Evolutionary conservation across 2,113 vertebrate species (phyloP).

Genomic region (Austrofundulus limnaeus): DNA sequence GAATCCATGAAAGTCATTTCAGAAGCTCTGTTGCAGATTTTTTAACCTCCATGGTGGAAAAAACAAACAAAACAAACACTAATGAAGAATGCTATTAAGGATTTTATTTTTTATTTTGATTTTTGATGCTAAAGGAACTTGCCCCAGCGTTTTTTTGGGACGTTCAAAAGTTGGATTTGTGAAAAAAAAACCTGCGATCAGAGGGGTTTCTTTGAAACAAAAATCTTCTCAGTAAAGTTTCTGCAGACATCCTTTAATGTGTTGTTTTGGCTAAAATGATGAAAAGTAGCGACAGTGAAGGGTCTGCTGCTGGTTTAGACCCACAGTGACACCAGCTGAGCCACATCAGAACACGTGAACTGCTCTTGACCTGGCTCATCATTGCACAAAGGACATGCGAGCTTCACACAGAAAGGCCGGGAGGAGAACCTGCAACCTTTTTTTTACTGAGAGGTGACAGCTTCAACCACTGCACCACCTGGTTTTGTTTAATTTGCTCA

Average conservation of each 20-base stretch:
- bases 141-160: no score
- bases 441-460: no score
- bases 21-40: background rate
- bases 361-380: no score
- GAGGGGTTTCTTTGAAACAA: background rate
- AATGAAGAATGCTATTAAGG: background rate
- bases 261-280: background rate
- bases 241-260: constrained; percentile 2
- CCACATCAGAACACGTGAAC: no score
- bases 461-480: no score
- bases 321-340: no score
- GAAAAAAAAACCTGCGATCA: constrained; percentile 3
- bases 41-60: background rate
- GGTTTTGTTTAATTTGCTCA: no score
- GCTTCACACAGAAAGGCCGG: background rate
- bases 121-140: background rate
- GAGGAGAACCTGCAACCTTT: background rate
- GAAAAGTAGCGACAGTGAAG: background rate
- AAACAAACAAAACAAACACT: background rate
- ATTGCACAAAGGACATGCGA: background rate
- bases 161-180: no score
- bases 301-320: background rate
- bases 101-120: background rate
- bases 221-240: constrained; percentile 6
- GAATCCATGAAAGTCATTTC: background rate